Base-by-base conservation (phyloP, 2,797 vertebrate species). In the Rhabdomys pumilio region DNA sequence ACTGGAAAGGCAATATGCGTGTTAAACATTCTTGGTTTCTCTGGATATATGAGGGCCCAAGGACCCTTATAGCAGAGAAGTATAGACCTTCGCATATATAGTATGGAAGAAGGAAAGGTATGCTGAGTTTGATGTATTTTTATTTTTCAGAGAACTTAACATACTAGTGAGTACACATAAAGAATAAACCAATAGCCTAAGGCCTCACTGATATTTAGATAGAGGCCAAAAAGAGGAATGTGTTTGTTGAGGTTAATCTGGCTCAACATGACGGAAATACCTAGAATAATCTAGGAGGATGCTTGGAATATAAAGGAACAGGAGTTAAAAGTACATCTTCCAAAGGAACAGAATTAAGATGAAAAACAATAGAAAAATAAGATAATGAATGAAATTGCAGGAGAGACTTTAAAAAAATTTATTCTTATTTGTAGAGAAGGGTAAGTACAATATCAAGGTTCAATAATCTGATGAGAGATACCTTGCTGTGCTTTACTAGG, bases 291-390 rank as follows among this genome's bases (percentile, higher is more conserved):
- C 31, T 85, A 31, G 17, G 41, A 63, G 20, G 29, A 34, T 34
- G 11, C 10, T 22, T 50, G 11, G 44, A 13, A 67, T 65, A 67
- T 67, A 44, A 85, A 67, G 44, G 31, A 50, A 22, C 29, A 67
- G 15, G 17, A 44, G 2, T 67, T 50, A 67, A 34, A 20, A 59
- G 4, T n/a, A 67, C 6, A 86, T 47, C 19, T 90, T n/a, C 31
- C 24, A 94, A 91, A 91, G 3, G 6, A 89, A 79, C 38, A 91
- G 47, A 90, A 59, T 83, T 69, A 92, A 44, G 63, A 90, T 93
- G 15, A 91, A 59, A 17, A 87, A 88, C 19, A 92, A 63, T 38
- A 93, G 69, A 53, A 79, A 92, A 80, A 73, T n/a, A 93, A n/a
- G 41, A 89, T 20, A 76, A 57, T 79, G 34, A 65, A 59, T 96